phyloP scores from a whole-genome alignment of 35 echinoderm and acorn worm species.

The Apostichopus californicus region DNA sequence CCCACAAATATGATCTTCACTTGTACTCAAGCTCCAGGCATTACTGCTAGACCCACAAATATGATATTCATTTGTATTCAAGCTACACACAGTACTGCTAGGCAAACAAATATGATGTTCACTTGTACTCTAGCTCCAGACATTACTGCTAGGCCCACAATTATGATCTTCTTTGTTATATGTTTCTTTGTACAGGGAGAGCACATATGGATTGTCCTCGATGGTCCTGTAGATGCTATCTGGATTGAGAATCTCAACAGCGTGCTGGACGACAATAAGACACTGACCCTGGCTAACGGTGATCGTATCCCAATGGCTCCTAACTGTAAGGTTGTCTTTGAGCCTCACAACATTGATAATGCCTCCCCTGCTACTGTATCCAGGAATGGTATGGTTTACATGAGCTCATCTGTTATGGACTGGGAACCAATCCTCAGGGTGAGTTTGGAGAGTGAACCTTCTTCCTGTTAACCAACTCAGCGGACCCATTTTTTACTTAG shows the following conservation, averaged over 20 bases:
- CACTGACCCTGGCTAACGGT: constrained; percentile 93
- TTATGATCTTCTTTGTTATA: too few species aligned
- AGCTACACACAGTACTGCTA: too few species aligned
- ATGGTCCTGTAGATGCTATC: constrained; percentile 98
- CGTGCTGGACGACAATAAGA: constrained; percentile 98
- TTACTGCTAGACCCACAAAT: too few species aligned
- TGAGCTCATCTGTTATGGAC: constrained; percentile 97
- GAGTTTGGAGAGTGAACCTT: neutral
- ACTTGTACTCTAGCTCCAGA: too few species aligned
- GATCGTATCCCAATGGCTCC: constrained; percentile 98
- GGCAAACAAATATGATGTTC: too few species aligned
- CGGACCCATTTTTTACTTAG: too few species aligned
- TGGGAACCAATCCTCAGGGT: constrained; percentile 90
- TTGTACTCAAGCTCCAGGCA: too few species aligned
- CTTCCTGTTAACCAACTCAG: neutral
- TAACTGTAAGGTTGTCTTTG: constrained; percentile 91
- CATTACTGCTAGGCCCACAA: too few species aligned
- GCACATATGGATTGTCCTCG: constrained; percentile 96
- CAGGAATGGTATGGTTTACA: constrained; percentile 96
- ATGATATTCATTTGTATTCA: too few species aligned
- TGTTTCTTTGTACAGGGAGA: constrained; percentile 66
- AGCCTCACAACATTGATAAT: constrained; percentile 98
- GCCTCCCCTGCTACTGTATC: constrained; percentile 96
- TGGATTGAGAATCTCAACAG: constrained; percentile 99
- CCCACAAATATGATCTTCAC: too few species aligned